A percentile compares a stretch with the other conserved stretches of the same genome.
These are phyloP conservation scores for Megalurothrips usitatus DNA, from an alignment of 2,888 invertebrate genomes.

Conservation along the genomic window DNA sequence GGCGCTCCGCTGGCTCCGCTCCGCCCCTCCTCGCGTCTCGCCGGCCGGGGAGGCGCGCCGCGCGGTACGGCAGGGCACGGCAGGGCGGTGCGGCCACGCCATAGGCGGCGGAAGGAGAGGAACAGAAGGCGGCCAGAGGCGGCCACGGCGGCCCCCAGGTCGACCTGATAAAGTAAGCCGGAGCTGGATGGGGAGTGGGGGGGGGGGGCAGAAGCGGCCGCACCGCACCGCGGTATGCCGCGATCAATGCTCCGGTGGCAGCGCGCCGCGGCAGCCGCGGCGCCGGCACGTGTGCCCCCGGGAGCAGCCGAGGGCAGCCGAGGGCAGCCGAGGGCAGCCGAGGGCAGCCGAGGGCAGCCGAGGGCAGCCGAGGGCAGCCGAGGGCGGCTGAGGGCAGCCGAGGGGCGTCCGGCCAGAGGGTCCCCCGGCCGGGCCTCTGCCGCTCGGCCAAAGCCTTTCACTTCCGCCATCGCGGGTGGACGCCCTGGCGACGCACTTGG, in stretches of 20 bases:
- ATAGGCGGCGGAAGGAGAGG: background rate
- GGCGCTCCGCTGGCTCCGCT: background rate
- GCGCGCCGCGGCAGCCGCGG: too few relatives aligned
- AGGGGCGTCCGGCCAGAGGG: too few relatives aligned
- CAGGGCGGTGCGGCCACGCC: background rate
- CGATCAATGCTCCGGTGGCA: background rate
- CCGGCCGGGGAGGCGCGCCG: background rate
- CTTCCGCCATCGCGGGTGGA: background rate
- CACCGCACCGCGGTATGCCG: background rate
- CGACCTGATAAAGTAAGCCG: conserved; percentile 5
- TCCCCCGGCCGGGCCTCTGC: too few relatives aligned
- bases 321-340: too few relatives aligned
- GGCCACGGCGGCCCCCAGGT: background rate
- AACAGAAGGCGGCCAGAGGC: background rate
- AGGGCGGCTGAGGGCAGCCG: too few relatives aligned
- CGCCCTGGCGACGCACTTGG: background rate
- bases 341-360: too few relatives aligned
- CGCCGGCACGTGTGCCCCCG: too few relatives aligned
- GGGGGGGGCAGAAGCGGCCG: background rate
- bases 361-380: too few relatives aligned
- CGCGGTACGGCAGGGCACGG: background rate
- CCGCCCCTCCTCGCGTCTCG: background rate
- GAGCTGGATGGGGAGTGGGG: background rate
- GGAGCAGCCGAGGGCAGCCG: too few relatives aligned
- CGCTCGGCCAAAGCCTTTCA: background rate